Evolutionary conservation across 2,888 invertebrate genomes (phyloP).

Genomic region (Mimumesa dahlbomi): DNA sequence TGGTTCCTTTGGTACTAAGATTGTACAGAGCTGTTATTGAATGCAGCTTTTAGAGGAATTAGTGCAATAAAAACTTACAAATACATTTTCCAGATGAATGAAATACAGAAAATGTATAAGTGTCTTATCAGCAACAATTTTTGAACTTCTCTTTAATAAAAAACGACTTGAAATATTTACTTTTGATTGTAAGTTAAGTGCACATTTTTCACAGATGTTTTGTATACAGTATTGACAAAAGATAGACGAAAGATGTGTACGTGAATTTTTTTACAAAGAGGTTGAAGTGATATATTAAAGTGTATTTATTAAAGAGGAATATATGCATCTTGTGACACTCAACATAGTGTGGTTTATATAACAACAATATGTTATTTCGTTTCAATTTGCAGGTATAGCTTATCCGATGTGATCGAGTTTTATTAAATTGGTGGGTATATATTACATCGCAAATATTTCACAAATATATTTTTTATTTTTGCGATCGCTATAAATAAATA

Average conservation of each 20-base stretch:
- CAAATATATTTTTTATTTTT: slow-evolving; percentile 19
- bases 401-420: slow-evolving; percentile 3
- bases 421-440: slow-evolving; percentile 5
- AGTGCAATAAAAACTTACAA: slow-evolving; percentile 51
- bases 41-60: slow-evolving; percentile 46
- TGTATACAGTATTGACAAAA: slow-evolving; percentile 12
- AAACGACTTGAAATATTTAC: slow-evolving; percentile 3
- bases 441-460: slow-evolving; percentile 9
- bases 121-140: slow-evolving; percentile 27
- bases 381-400: slow-evolving; percentile 15
- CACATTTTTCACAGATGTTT: slow-evolving; percentile 18
- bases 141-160: slow-evolving; percentile 1
- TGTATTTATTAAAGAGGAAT: slow-evolving; percentile 20
- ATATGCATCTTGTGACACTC: slow-evolving; percentile 11
- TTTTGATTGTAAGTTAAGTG: slow-evolving; percentile 10
- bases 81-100: slow-evolving; percentile 31
- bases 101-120: slow-evolving; percentile 34
- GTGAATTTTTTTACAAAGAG: slow-evolving; percentile 12
- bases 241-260: slow-evolving; percentile 27
- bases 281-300: slow-evolving; percentile 10
- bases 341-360: slow-evolving; percentile 29
- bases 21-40: slow-evolving; percentile 24
- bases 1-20: slow-evolving; percentile 41
- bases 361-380: slow-evolving; percentile 23
- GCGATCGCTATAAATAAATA: slow-evolving; percentile 5